These are phyloP conservation scores for Doris montereyensis DNA, from an alignment of 2,888 invertebrate genomes.

Conservation along the genomic window DNA sequence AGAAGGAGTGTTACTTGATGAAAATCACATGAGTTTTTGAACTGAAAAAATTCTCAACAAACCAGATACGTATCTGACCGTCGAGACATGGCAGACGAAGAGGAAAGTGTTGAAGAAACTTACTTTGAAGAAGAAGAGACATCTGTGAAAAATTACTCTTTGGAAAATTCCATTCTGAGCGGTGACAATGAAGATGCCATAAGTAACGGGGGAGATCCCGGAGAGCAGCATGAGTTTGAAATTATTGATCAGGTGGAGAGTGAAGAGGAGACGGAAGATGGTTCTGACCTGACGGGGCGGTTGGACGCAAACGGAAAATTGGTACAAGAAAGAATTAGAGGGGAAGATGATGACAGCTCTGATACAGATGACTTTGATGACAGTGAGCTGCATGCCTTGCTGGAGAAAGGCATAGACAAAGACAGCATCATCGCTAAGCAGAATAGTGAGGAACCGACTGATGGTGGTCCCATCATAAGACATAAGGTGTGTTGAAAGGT, in stretches of 20 bases:
- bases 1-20: no score
- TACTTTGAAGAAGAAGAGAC: neutral
- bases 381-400: conserved; percentile 58
- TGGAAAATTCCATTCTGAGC: conserved; percentile 19
- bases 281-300: conserved; percentile 37
- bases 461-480: conserved; percentile 51
- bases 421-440: conserved; percentile 40
- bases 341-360: conserved; percentile 43
- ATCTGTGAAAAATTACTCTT: neutral
- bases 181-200: conserved; percentile 29
- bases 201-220: conserved; percentile 16
- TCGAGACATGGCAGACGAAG: neutral
- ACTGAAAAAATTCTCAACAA: neutral
- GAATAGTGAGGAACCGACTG: conserved; percentile 36
- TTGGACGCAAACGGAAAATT: conserved; percentile 21
- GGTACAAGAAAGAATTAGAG: conserved; percentile 34
- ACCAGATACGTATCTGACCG: neutral
- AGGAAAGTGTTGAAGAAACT: neutral
- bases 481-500: conserved; percentile 64
- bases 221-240: conserved; percentile 50
- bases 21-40: neutral
- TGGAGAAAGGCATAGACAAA: conserved; percentile 61
- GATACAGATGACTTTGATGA: conserved; percentile 55
- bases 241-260: conserved; percentile 54
- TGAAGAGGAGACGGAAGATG: conserved; percentile 39